Evolutionary conservation across 2,888 invertebrate species (phyloP).

Genomic region (Baronia brevicornis): DNA sequence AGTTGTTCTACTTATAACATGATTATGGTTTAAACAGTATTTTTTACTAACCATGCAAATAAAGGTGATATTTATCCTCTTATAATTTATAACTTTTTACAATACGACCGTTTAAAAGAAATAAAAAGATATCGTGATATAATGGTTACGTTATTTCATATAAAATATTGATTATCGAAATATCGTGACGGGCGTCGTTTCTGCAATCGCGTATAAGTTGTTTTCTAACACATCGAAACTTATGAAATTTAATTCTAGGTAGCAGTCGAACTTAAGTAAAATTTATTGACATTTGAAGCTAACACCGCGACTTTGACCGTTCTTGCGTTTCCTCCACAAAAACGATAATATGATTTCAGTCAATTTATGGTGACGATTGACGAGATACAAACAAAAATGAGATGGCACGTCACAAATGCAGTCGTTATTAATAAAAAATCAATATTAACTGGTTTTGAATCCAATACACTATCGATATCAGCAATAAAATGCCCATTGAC

Average conservation of each 20-base stretch:
- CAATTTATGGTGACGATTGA: slow-evolving; percentile 17
- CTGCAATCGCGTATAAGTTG: slow-evolving; percentile 16
- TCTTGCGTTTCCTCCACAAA: slow-evolving; percentile 13
- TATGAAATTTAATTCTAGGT: slow-evolving; percentile 17
- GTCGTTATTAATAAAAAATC: slow-evolving; percentile 13
- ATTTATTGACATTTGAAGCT: slow-evolving; percentile 16
- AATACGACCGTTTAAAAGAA: too few species aligned
- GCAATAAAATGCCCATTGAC: slow-evolving; percentile 13
- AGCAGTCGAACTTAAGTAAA: slow-evolving; percentile 15
- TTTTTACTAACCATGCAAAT: too few species aligned
- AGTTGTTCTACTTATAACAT: too few species aligned
- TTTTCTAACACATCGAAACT: slow-evolving; percentile 13
- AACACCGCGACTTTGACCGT: slow-evolving; percentile 14
- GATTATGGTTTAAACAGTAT: too few species aligned
- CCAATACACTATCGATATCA: slow-evolving; percentile 7
- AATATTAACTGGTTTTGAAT: too few species aligned
- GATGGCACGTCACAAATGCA: slow-evolving; percentile 14
- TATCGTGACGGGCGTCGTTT: slow-evolving; percentile 14
- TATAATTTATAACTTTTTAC: too few species aligned
- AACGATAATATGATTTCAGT: slow-evolving; percentile 15
- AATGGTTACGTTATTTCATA: slow-evolving; percentile 7
- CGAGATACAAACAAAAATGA: slow-evolving; percentile 15
- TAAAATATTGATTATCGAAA: slow-evolving; percentile 16
- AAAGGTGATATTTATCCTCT: too few species aligned
- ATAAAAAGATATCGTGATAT: too few species aligned